Base-by-base conservation (phyloP, 1,140 invertebrate genomes). In the Calycopis cecrops region DNA sequence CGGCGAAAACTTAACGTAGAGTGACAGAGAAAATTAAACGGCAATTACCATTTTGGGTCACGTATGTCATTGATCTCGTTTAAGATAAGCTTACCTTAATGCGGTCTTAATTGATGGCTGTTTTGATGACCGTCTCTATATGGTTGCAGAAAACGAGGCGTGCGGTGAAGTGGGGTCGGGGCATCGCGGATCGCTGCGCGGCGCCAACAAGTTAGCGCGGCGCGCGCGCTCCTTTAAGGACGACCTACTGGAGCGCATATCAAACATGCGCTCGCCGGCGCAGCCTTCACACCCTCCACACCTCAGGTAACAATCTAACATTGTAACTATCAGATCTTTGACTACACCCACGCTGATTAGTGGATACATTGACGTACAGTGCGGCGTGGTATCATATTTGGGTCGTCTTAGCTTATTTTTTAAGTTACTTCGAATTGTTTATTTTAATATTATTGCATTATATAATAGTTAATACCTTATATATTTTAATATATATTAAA, bases 221-320 rank as follows among this genome's bases (percentile, higher is more conserved):
- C 90, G 95, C 54, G 95, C 95, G 42, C 91, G 95, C 61, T 96
- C 95, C 62, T 97, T 97, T 86, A 97, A 97, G 84, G 95, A 97
- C 90, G 95, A 96, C 87, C 92, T 97, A 70, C 90, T 96, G 71
- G 95, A 95, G 76, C 95, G 94, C 85, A 91, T 97, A 70, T 94
- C 93, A 54, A 93, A 95, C 82, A 96, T 96, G 92, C 91, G 94
- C 60, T 93, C 92, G 52, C 93, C 93, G 9, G 82, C 76, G 55
- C 76, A 84, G 68, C 67, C 79, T 57, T 78, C 81, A 38, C 77
- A 83, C 63, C 76, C 80, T 57, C 75, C 82, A 48, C 79, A 88
- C 74, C 80, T 85, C 67, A 28, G 21, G 21, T 28, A 28, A 28
- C 21, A 28, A 28, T 28, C 21, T 3, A 28, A 28, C 6, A 28